Evolutionary conservation across 1,140 invertebrate species (phyloP), one percentile per base, ranked within the genome.

Genomic region (Eriocheir sinensis): DNA sequence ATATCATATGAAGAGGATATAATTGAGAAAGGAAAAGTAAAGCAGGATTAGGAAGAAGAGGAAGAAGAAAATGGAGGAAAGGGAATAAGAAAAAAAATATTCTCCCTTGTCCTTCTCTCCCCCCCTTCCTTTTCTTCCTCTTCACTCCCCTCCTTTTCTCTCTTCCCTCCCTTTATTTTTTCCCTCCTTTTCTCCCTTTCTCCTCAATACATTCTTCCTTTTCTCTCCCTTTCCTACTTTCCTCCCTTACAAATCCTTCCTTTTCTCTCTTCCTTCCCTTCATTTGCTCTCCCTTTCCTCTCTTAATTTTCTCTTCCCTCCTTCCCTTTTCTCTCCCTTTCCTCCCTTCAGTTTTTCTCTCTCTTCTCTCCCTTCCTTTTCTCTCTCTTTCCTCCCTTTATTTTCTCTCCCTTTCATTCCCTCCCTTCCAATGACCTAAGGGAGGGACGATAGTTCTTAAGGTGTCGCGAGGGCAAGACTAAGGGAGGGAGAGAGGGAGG

Each of bases 151-250:
- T 72, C 60, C n/a, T n/a, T 72, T n/a, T 72, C 60, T 72, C 60
- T 72, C 60, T 72, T n/a, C n/a, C 60, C 60, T n/a, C n/a, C n/a
- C n/a, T 15, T 15, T 72, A 72, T n/a, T 72, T n/a, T 72, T 15
- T 15, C n/a, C n/a, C n/a, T n/a, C n/a, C n/a, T n/a, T n/a, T n/a
- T n/a, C n/a, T n/a, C n/a, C n/a, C n/a, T n/a, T n/a, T n/a, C n/a
- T n/a, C n/a, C n/a, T n/a, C n/a, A n/a, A n/a, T n/a, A n/a, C n/a
- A n/a, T 72, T 72, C 12, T 72, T 15, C 60, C n/a, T n/a, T 72
- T n/a, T 72, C 60, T 72, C 60, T 72, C 60, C n/a, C 60, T 72
- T n/a, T 72, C 60, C n/a, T n/a, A n/a, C 60, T 72, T n/a, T 72
- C 60, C n/a, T n/a, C n/a, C 60, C 60, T 72, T n/a, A 72, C 60